phyloP scores from a whole-genome alignment of 30 jellyfish, hydroid and myxozoan genomes.

The Catostylus mosaicus region DNA sequence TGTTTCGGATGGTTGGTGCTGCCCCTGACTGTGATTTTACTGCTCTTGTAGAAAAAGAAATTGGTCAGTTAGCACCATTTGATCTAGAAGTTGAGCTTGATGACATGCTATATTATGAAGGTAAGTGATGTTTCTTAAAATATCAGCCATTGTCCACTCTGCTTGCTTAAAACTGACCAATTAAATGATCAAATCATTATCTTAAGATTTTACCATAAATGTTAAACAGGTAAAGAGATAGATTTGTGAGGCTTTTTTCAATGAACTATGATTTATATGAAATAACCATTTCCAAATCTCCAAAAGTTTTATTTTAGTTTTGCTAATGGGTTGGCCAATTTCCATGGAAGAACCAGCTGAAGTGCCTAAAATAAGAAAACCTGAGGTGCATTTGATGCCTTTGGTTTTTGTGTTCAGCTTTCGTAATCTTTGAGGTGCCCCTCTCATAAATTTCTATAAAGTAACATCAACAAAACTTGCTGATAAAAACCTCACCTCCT shows the following conservation, averaged over 20 bases:
- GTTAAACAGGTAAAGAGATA: not conserved
- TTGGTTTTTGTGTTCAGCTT: too few species aligned
- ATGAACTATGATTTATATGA: not conserved
- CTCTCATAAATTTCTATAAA: too few species aligned
- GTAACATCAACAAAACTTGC: too few species aligned
- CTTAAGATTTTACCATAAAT: not conserved
- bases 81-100: conserved; percentile 12
- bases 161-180: not conserved
- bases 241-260: not conserved
- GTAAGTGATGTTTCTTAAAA: not conserved
- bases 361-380: too few species aligned
- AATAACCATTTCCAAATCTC: too few species aligned
- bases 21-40: not conserved
- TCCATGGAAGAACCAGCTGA: too few species aligned
- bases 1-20: not conserved
- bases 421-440: too few species aligned
- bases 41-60: conserved; percentile 15
- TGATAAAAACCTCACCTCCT: too few species aligned
- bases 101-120: conserved; percentile 42
- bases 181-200: not conserved
- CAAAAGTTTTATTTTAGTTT: too few species aligned
- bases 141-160: not conserved
- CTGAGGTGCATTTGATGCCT: too few species aligned
- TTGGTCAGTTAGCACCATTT: conserved; percentile 62
- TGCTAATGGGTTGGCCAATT: too few species aligned